Conservation (phyloP, 2,113 vertebrate species). For the Dolichallabes microphthalmus region DNA sequence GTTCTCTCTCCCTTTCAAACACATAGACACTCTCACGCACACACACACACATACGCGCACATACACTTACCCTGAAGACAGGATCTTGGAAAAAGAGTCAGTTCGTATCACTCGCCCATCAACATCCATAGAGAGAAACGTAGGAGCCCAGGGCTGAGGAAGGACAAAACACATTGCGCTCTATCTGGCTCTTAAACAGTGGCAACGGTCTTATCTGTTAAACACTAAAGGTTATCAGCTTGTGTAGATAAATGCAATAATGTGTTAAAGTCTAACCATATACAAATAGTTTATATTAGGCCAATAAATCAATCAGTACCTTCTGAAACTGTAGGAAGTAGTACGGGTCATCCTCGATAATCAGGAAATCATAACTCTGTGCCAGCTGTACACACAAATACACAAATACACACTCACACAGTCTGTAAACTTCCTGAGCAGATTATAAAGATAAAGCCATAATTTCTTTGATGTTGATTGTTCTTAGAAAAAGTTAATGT, state of each 20-base stretch:
- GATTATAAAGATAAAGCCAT: not conserved
- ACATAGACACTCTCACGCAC: not conserved
- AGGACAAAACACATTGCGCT: not conserved
- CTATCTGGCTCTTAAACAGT: not conserved
- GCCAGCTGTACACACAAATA: constrained; percentile 76
- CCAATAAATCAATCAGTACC: constrained; percentile 68
- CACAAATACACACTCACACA: not conserved
- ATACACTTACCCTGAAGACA: constrained; percentile 75
- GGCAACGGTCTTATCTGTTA: constrained; percentile 27
- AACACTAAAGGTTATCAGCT: constrained; percentile 39
- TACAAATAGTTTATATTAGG: constrained; percentile 14
- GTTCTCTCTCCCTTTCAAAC: not conserved
- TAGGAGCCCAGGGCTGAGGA: constrained; percentile 69
- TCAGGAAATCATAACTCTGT: constrained; percentile 87
- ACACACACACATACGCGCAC: not conserved
- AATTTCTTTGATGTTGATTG: not conserved
- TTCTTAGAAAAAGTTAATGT: not conserved
- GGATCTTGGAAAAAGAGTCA: constrained; percentile 78
- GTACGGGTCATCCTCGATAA: constrained; percentile 97
- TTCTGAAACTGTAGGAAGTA: constrained; percentile 94
- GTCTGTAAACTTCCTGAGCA: not conserved
- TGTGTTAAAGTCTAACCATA: constrained; percentile 24
- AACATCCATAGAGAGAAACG: constrained; percentile 76
- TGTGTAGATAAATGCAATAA: not conserved
- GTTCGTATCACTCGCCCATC: constrained; percentile 75